Conservation (phyloP, 2,888 invertebrate genomes). For the Tyria jacobaeae region DNA sequence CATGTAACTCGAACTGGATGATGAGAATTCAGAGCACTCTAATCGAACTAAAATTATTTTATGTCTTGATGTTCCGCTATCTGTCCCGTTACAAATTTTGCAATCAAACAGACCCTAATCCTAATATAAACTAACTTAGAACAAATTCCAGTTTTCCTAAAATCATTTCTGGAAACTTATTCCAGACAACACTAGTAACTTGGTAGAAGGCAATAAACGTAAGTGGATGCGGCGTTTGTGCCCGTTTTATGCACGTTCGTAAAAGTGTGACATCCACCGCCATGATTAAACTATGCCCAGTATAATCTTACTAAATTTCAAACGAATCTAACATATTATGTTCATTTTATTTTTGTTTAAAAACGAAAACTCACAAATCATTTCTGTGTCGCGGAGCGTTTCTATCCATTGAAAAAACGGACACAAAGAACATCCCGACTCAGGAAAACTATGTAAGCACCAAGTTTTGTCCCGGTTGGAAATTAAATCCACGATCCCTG, state of each 20-base stretch:
- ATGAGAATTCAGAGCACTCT: too few species aligned
- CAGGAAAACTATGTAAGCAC: too few species aligned
- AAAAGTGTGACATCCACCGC: slow-evolving; percentile 59
- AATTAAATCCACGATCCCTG: too few species aligned
- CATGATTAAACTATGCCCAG: slow-evolving; percentile 68
- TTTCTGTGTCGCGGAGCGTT: too few species aligned
- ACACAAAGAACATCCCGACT: too few species aligned
- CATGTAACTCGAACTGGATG: too few species aligned
- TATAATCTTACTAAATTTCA: slow-evolving; percentile 70
- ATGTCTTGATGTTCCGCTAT: neutral
- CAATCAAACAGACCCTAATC: neutral
- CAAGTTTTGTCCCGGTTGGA: too few species aligned
- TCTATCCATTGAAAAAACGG: too few species aligned
- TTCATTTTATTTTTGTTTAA: too few species aligned
- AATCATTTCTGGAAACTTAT: slow-evolving; percentile 30
- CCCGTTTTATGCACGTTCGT: slow-evolving; percentile 67
- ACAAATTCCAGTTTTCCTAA: slow-evolving; percentile 3
- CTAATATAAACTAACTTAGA: neutral
- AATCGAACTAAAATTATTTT: too few species aligned
- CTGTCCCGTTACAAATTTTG: neutral
- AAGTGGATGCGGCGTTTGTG: slow-evolving; percentile 71
- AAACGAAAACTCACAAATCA: too few species aligned
- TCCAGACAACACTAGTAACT: slow-evolving; percentile 45
- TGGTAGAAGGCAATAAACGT: slow-evolving; percentile 67
- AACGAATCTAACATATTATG: slow-evolving; percentile 47